phyloP scores from a whole-genome alignment of 2,797 vertebrate genomes.

The Cossypha polioptera region DNA sequence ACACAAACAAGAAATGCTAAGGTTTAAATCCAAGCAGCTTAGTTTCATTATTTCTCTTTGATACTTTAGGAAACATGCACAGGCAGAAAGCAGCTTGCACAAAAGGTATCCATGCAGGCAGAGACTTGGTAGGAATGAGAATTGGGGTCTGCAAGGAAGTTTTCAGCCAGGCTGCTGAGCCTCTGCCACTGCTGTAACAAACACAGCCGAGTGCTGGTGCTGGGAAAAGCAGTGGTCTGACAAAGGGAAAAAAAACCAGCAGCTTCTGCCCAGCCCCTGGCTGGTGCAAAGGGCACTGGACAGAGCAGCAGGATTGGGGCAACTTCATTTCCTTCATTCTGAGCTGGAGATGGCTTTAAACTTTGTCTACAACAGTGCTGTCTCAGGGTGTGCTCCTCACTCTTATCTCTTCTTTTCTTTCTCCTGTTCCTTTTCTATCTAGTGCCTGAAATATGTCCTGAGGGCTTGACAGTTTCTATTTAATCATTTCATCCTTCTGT shows the following conservation, averaged over 20 bases:
- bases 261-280: background rate
- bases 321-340: background rate
- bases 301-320: background rate
- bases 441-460: slow-evolving; percentile 33
- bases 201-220: fast-evolving
- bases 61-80: background rate
- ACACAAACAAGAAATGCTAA: slow-evolving; percentile 25
- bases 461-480: slow-evolving; percentile 47
- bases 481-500: slow-evolving; percentile 54
- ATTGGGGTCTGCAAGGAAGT: background rate
- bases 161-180: background rate
- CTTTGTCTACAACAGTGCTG: background rate
- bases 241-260: background rate
- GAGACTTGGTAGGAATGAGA: background rate
- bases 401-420: slow-evolving; percentile 41
- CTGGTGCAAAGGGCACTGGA: background rate
- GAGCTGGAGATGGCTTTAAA: slow-evolving; percentile 6
- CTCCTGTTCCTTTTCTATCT: slow-evolving; percentile 24
- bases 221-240: background rate
- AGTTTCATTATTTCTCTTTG: background rate
- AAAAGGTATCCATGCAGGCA: background rate
- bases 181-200: background rate
- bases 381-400: slow-evolving; percentile 1
- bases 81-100: background rate
- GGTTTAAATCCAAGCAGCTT: background rate